Conservation (phyloP, 2,888 invertebrate species). For the Dicyrtomina minuta region DNA sequence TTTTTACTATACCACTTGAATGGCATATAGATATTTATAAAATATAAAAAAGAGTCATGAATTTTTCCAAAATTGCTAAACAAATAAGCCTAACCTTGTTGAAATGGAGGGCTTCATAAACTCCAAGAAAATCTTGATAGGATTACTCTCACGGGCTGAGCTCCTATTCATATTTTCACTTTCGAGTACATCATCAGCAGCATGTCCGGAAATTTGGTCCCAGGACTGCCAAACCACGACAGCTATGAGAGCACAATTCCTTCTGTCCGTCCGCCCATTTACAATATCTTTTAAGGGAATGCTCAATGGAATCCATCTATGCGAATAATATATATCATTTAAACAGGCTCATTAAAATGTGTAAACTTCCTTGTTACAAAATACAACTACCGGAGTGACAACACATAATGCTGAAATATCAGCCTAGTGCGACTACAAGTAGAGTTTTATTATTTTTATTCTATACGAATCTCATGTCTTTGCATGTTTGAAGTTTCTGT, state of each 20-base stretch:
- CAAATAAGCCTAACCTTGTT: constrained; percentile 1
- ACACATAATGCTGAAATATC: too few species aligned
- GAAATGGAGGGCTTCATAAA: constrained; percentile 33
- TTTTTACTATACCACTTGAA: too few species aligned
- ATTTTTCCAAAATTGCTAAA: not conserved
- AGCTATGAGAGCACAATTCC: constrained; percentile 37
- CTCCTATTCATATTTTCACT: too few species aligned
- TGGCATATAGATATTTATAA: too few species aligned
- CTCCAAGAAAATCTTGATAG: constrained; percentile 42
- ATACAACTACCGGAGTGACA: too few species aligned
- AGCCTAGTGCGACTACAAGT: too few species aligned
- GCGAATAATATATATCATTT: too few species aligned
- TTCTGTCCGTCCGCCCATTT: too few species aligned
- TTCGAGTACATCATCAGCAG: constrained; percentile 13
- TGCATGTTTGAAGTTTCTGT: too few species aligned
- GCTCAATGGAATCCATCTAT: constrained; percentile 47
- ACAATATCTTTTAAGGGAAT: constrained; percentile 34
- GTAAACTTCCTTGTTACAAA: too few species aligned
- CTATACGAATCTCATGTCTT: not conserved
- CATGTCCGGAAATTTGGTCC: constrained; percentile 9
- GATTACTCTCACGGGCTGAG: constrained; percentile 19
- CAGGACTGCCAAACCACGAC: constrained; percentile 44
- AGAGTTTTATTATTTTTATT: too few species aligned
- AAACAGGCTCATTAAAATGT: too few species aligned
- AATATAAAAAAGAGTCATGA: not conserved